Conservation (phyloP, 2,888 invertebrate genomes). For the Resseliella maxima region DNA sequence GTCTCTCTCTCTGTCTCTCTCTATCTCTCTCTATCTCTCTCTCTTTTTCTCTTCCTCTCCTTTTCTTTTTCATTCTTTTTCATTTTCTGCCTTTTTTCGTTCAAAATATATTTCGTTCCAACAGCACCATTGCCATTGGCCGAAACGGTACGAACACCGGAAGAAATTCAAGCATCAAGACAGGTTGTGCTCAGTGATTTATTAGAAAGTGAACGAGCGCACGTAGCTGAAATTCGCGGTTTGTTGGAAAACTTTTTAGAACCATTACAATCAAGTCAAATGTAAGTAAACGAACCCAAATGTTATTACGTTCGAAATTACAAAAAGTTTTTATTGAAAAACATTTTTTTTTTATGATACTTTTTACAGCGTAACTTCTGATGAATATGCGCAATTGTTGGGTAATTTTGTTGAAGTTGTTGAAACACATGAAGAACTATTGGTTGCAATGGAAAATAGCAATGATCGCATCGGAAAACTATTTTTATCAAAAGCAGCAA, state of each 20-base stretch:
- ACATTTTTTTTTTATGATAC: slow-evolving; percentile 46
- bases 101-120: too few relatives aligned
- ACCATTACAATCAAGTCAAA: slow-evolving; percentile 86
- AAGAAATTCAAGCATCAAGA: slow-evolving; percentile 81
- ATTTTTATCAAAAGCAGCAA: slow-evolving; percentile 86
- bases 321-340: neutral
- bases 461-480: slow-evolving; percentile 88
- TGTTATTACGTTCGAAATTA: neutral
- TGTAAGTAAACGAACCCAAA: slow-evolving; percentile 71
- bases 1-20: too few relatives aligned
- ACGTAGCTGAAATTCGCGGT: slow-evolving; percentile 89
- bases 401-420: slow-evolving; percentile 91
- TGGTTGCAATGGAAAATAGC: slow-evolving; percentile 83
- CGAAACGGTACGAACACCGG: slow-evolving; percentile 74
- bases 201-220: slow-evolving; percentile 90
- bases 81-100: too few relatives aligned
- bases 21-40: neutral
- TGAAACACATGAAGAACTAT: slow-evolving; percentile 84
- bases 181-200: slow-evolving; percentile 89
- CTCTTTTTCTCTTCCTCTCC: too few relatives aligned
- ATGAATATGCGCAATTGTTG: slow-evolving; percentile 87
- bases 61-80: too few relatives aligned
- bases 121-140: slow-evolving; percentile 69
- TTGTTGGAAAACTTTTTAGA: slow-evolving; percentile 86
- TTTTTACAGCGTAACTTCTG: slow-evolving; percentile 77